Evolutionary conservation across 2,797 vertebrate species (phyloP).

Genomic region (Takifugu rubripes): DNA sequence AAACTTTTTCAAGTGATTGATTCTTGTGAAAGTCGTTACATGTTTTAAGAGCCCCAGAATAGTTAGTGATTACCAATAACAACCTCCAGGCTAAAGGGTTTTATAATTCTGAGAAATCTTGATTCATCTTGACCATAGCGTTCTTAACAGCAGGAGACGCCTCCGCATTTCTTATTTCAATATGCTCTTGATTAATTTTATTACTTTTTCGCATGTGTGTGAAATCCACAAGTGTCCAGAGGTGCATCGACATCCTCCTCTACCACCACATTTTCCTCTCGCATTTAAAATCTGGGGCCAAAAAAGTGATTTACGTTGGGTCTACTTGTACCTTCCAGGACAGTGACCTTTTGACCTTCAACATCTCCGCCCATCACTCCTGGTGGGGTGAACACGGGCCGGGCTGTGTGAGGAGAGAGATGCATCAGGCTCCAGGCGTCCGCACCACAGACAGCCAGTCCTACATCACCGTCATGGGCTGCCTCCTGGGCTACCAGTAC

Average conservation of each 20-base stretch:
- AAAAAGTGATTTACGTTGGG: too few relatives aligned
- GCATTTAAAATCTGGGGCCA: neutral
- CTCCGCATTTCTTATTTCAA: too few relatives aligned
- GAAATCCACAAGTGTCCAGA: neutral
- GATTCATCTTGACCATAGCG: too few relatives aligned
- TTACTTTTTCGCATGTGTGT: too few relatives aligned
- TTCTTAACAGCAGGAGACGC: too few relatives aligned
- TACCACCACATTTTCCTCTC: constrained; percentile 8
- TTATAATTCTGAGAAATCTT: too few relatives aligned
- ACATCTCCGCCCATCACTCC: constrained; percentile 86
- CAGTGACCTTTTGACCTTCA: constrained; percentile 87
- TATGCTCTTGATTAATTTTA: too few relatives aligned
- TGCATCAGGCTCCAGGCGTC: constrained; percentile 64
- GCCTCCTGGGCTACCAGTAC: constrained; percentile 84
- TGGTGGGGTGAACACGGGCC: constrained; percentile 91
- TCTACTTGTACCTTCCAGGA: constrained; percentile 69
- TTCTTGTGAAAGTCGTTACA: too few relatives aligned
- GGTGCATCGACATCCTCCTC: constrained; percentile 1
- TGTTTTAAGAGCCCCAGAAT: too few relatives aligned
- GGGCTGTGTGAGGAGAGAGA: constrained; percentile 81
- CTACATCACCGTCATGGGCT: constrained; percentile 84
- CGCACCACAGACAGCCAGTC: constrained; percentile 77
- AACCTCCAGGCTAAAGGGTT: too few relatives aligned
- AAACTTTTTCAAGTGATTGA: too few relatives aligned
- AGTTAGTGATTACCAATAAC: too few relatives aligned